Base-by-base conservation (phyloP, 1,140 invertebrate species). In the Semibalanus balanoides region DNA sequence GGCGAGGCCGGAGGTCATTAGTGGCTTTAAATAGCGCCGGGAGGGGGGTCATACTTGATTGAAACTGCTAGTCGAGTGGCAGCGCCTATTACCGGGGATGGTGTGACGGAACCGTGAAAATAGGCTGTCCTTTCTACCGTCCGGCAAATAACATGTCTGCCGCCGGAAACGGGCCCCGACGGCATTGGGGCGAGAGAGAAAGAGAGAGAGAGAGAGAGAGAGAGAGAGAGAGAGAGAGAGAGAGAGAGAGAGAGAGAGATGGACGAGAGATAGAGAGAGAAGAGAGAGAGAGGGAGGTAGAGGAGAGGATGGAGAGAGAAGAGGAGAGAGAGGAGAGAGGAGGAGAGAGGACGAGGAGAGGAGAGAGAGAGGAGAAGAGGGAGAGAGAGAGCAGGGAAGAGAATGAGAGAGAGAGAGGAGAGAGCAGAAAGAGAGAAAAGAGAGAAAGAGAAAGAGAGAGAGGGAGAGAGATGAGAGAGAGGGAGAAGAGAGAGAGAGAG, bases 221-320 rank as follows among this genome's bases (percentile, higher is more conserved):
- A 64, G 51, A 64, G 51, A 64, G 51, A 64, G 51, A 64, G 51
- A 64, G 51, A 64, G 51, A 64, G 51, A 64, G 51, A 64, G 51
- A 64, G 51, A 64, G 51, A 64, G 51, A 64, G 51, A 64, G 51
- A 64, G 51, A 64, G 51, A 64, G 51, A 64, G 51, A 64, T 7
- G 22, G 51, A 64, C n/a, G 51, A 64, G 51, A 64, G 51, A 64
- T 7, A 64, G 51, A 64, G 51, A 64, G 51, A 64, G 51, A 64
- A 17, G 51, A 64, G 51, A 64, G 51, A 64, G 51, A 64, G 51
- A 64, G 51, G 22, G 51, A 64, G 51, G 22, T 14, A 64, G 51
- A 64, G 51, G 22, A 19, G 22, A 19, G 3, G 51, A 64, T 7
- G 22, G 51, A 64, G 51, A 64, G 51, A 64, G 51, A 64, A 19